A percentile compares a stretch with the other conserved stretches of the same genome.
phyloP scores from a whole-genome alignment of 2,113 vertebrate genomes.

The Leptosomus discolor region DNA sequence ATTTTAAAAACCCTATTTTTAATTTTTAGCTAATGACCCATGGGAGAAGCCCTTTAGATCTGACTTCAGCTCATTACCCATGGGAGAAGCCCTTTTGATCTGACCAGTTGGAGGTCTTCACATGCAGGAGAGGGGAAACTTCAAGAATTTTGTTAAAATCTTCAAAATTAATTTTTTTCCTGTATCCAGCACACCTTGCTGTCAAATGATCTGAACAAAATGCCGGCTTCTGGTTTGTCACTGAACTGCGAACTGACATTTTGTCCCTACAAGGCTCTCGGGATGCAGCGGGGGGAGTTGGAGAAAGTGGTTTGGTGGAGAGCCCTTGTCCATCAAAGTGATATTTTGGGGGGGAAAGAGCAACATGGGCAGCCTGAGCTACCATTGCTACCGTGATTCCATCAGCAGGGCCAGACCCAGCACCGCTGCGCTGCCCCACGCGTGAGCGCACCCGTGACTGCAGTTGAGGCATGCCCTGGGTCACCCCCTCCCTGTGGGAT shows the following conservation, averaged over 20 bases:
- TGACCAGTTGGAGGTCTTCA: neutral
- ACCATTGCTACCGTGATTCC: fast-evolving
- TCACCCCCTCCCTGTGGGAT: neutral
- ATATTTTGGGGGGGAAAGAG: neutral
- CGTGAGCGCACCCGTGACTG: fast-evolving
- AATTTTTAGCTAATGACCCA: neutral
- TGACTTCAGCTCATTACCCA: neutral
- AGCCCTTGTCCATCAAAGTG: neutral
- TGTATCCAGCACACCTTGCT: neutral
- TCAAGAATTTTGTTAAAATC: neutral
- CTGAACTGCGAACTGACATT: neutral
- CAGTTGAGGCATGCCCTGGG: fast-evolving
- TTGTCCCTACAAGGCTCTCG: neutral
- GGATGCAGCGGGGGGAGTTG: neutral
- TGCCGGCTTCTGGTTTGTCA: neutral
- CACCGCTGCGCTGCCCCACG: fast-evolving
- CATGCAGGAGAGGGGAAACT: neutral
- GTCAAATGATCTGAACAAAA: neutral
- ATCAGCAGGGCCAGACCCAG: neutral
- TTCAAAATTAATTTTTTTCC: too few species aligned
- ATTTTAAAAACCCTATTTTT: neutral
- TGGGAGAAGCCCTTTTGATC: neutral
- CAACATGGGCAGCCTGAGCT: fast-evolving
- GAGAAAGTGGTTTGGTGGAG: neutral
- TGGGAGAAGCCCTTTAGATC: neutral